Evolutionary conservation across 2,888 invertebrate species (phyloP).

Genomic region (Gari tellinella): DNA sequence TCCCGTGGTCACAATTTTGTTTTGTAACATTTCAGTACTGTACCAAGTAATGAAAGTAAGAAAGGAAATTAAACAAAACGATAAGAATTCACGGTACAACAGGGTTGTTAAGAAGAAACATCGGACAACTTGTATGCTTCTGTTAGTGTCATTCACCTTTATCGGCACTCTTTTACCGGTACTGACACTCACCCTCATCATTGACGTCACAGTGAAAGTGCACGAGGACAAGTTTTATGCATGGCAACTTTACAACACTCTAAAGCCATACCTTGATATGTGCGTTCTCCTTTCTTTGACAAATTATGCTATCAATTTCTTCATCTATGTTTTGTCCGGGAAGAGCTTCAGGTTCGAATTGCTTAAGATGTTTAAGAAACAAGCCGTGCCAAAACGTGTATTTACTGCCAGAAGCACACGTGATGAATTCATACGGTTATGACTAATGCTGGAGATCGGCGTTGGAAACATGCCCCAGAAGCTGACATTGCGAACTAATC

Average conservation of each 20-base stretch:
- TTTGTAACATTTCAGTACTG: conserved; percentile 76
- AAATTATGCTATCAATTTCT: conserved; percentile 78
- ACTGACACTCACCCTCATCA: conserved; percentile 67
- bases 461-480: no score
- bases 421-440: conserved; percentile 29
- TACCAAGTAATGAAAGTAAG: conserved; percentile 67
- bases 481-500: no score
- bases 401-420: conserved; percentile 42
- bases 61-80: conserved; percentile 37
- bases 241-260: conserved; percentile 31
- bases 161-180: conserved; percentile 74
- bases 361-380: conserved; percentile 54
- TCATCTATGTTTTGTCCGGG: conserved; percentile 78
- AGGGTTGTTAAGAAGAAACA: conserved; percentile 30
- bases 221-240: conserved; percentile 33
- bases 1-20: conserved; percentile 73
- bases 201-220: conserved; percentile 62
- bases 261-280: conserved; percentile 63
- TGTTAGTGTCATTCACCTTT: conserved; percentile 76
- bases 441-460: conserved; percentile 16
- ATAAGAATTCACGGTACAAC: conserved; percentile 23
- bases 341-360: conserved; percentile 73
- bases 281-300: conserved; percentile 70
- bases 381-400: conserved; percentile 18
- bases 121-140: conserved; percentile 70